Conservation (phyloP, 2,888 invertebrate species). For the Rotaria magnacalcarata region DNA sequence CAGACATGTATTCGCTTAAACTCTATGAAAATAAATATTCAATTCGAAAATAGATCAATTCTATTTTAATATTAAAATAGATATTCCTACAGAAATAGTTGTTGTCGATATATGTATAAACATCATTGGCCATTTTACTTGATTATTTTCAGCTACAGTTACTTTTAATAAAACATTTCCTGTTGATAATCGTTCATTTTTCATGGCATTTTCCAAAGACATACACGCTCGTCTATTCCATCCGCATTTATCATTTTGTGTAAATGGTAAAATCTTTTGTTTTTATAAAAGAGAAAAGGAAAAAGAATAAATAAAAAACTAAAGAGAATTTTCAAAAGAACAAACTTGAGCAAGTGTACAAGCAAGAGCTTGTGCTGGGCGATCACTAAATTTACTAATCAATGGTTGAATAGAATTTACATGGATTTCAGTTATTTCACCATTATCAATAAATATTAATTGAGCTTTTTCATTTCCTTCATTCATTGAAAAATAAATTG, state of each 20-base stretch:
- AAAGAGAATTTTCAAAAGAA: neutral
- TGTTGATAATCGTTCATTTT: neutral
- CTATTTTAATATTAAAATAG: too few relatives aligned
- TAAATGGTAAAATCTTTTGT: neutral
- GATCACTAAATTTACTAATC: neutral
- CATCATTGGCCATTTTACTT: slow-evolving; percentile 28
- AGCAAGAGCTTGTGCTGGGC: slow-evolving; percentile 1
- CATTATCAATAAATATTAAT: slow-evolving; percentile 2
- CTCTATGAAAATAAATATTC: neutral
- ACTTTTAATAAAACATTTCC: neutral
- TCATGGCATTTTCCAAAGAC: neutral
- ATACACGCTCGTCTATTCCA: slow-evolving; percentile 26
- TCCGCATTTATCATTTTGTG: neutral
- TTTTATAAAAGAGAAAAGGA: neutral
- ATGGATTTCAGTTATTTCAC: neutral
- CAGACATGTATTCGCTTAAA: neutral
- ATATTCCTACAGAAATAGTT: neutral
- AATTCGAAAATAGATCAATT: neutral
- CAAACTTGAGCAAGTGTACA: neutral
- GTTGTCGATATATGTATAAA: slow-evolving; percentile 1
- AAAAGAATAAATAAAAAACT: too few relatives aligned
- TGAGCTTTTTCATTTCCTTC: neutral
- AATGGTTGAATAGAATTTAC: neutral
- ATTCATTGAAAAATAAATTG: too few relatives aligned
- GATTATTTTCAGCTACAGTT: neutral